Conservation (phyloP, 1,140 invertebrate genomes). For the Gyrodactylus bullatarudis region DNA sequence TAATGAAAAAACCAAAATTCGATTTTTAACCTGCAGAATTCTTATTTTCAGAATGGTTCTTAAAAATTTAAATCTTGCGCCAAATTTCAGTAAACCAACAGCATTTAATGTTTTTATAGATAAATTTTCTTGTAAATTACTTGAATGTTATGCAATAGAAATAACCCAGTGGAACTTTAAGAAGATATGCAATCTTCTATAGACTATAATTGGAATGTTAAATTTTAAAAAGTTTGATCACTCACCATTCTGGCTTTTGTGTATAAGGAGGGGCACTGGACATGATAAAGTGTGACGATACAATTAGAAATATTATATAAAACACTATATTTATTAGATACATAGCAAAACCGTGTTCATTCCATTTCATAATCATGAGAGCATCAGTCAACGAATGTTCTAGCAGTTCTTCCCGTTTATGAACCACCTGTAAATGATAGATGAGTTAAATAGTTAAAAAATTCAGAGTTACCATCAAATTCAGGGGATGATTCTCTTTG, state of each 20-base stretch:
- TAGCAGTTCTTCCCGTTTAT: constrained; percentile 4
- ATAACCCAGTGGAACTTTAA: too few species aligned
- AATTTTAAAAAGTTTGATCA: too few species aligned
- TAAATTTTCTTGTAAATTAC: too few species aligned
- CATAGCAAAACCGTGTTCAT: not conserved
- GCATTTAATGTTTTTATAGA: too few species aligned
- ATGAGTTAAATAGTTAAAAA: not conserved
- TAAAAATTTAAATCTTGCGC: too few species aligned
- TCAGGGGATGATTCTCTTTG: constrained; percentile 24
- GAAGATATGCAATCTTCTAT: too few species aligned
- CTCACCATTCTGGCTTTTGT: not conserved
- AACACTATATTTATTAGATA: not conserved
- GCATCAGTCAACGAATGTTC: not conserved
- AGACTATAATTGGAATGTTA: too few species aligned
- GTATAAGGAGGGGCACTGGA: not conserved
- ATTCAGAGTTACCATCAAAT: constrained; percentile 22
- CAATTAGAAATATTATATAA: not conserved
- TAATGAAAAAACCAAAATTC: too few species aligned
- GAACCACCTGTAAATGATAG: not conserved
- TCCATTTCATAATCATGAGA: constrained; percentile 1
- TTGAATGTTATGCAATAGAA: too few species aligned
- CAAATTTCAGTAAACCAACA: too few species aligned
- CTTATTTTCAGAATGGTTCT: too few species aligned
- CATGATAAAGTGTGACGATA: not conserved
- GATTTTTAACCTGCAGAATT: too few species aligned